A percentile compares a stretch with the other conserved stretches of the same genome.
phyloP scores from a whole-genome alignment of 1,140 invertebrate species.

The Aricia agestis region DNA sequence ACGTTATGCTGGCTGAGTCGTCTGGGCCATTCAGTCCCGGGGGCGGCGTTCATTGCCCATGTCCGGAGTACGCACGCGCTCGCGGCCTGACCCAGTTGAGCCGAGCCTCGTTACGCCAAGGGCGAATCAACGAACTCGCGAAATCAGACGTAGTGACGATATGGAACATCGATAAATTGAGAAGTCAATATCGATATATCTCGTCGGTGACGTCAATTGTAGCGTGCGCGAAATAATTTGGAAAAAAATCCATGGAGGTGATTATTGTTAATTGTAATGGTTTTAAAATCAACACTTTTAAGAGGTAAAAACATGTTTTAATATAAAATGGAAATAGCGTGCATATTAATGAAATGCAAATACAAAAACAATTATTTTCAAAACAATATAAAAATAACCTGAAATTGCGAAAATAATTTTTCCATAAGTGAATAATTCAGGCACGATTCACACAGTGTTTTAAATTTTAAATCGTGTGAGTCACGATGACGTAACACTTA shows the following conservation, averaged over 20 bases:
- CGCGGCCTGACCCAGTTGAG: conserved; percentile 61
- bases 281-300: not conserved
- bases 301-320: not conserved
- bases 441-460: conserved; percentile 16
- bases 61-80: conserved; percentile 67
- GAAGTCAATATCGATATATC: not conserved
- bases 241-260: too few relatives aligned
- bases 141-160: conserved; percentile 55
- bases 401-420: not conserved
- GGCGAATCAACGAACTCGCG: conserved; percentile 64
- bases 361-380: not conserved
- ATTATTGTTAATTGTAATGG: too few relatives aligned
- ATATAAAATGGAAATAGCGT: not conserved
- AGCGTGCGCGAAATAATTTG: too few relatives aligned
- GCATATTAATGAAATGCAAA: not conserved
- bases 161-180: conserved; percentile 4
- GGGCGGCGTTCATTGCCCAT: conserved; percentile 65
- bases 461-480: conserved; percentile 30
- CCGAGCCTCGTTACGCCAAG: conserved; percentile 57
- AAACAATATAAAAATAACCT: not conserved
- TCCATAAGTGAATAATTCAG: not conserved
- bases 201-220: conserved; percentile 2
- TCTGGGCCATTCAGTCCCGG: conserved; percentile 63
- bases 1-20: conserved; percentile 45
- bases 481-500: conserved; percentile 54